phyloP scores from a whole-genome alignment of 2,797 vertebrate species.

The Rhincodon typus region DNA sequence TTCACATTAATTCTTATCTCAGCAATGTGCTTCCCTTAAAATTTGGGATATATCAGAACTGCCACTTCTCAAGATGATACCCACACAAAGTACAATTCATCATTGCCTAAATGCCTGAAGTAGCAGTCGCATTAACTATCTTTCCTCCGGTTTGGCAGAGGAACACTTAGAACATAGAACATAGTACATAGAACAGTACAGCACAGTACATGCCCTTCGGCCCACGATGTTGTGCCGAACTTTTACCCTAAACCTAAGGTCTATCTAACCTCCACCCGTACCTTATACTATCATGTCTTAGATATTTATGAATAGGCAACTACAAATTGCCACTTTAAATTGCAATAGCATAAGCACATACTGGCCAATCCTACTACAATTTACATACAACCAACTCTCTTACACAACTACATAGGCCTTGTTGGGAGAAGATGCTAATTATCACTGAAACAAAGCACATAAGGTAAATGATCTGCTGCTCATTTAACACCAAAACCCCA shows the following conservation, averaged over 20 bases:
- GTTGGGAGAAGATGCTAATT: background rate
- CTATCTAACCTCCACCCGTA: too few relatives aligned
- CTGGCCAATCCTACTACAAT: background rate
- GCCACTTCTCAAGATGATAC: background rate
- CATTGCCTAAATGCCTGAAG: background rate
- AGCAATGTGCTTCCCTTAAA: background rate
- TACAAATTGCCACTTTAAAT: background rate
- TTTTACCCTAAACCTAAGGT: too few relatives aligned
- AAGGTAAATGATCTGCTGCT: background rate
- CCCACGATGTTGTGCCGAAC: too few relatives aligned
- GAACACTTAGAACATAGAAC: background rate
- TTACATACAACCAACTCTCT: background rate
- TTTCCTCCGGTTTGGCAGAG: background rate
- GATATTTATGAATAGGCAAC: too few relatives aligned
- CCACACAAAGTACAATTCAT: background rate
- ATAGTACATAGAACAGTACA: too few relatives aligned
- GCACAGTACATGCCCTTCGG: too few relatives aligned
- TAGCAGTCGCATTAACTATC: background rate
- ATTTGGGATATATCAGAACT: background rate
- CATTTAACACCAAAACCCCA: background rate
- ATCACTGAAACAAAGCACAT: background rate
- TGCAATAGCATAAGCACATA: background rate
- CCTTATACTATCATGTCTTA: too few relatives aligned
- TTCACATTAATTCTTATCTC: background rate
- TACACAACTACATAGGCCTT: background rate